phyloP scores from a whole-genome alignment of 2,113 vertebrate species.

The Zeus faber region DNA sequence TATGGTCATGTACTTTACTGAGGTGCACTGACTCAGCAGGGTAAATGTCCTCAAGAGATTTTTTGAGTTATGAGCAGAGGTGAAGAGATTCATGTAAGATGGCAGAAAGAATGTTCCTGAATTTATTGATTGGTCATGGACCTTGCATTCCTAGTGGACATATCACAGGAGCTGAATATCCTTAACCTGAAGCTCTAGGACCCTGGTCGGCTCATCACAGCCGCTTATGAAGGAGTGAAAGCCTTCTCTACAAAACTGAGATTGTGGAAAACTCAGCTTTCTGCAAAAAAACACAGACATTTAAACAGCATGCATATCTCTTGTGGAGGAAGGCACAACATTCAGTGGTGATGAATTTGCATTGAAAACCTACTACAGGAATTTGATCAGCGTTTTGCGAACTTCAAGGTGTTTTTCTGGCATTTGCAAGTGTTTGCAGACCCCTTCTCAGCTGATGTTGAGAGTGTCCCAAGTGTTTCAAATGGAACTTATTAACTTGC shows the following conservation, averaged over 20 bases:
- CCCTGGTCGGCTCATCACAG: constrained; percentile 19
- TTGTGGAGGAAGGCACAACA: constrained; percentile 2
- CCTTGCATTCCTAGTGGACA: constrained; percentile 16
- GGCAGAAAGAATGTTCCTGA: constrained; percentile 15
- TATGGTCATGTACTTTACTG: constrained; percentile 19
- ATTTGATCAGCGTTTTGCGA: too few species aligned
- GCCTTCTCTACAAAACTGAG: constrained; percentile 8
- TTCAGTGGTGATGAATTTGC: too few species aligned
- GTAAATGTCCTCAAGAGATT: constrained; percentile 25
- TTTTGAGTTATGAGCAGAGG: constrained; percentile 26
- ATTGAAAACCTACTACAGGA: too few species aligned
- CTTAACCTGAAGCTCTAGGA: constrained; percentile 17
- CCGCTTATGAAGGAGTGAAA: constrained; percentile 20
- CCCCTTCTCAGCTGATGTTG: too few species aligned
- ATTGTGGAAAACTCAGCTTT: constrained; percentile 1
- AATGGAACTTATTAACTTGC: too few species aligned
- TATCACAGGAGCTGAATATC: constrained; percentile 22
- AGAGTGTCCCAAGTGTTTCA: too few species aligned
- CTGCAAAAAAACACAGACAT: neutral
- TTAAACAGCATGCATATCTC: too few species aligned
- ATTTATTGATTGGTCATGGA: constrained; percentile 20
- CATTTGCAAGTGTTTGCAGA: too few species aligned
- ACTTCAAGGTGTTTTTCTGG: too few species aligned
- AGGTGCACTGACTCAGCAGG: constrained; percentile 25
- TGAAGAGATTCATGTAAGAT: constrained; percentile 26